Base-by-base conservation (phyloP, 2,797 vertebrate species). In the Natrix natrix region DNA sequence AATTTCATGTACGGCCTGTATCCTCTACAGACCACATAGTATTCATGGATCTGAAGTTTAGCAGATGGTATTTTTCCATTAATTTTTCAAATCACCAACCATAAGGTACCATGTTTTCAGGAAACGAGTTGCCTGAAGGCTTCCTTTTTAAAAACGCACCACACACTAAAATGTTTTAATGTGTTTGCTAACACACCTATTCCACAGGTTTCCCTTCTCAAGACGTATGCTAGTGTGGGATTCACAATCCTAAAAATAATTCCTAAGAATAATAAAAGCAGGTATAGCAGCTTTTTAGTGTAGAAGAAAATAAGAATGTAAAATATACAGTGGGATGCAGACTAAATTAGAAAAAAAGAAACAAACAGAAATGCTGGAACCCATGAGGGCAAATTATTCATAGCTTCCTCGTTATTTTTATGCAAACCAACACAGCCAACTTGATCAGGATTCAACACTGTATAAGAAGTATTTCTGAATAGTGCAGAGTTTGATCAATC, bases 31-130 rank as follows among this genome's bases (percentile, higher is more conserved):
- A 97, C 96, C 94, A 95, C 95, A 95, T 95, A 93, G 28, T 95
- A 95, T 97, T 97, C 91, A 56, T 94, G 96, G 96, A 97, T 95
- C 95, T 95, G 96, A 97, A 97, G 96, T 96, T 97, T 97, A 98
- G 96, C 97, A 98, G 97, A 97, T 97, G 97, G 97, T 97, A 96
- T 97, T 98, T 98, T 95, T 97, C 95, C 96, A 97, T 97, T 97
- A 96, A 97, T 97, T 97, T 97, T 97, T 96, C 95, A 97, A 97
- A 97, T 97, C 97, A 97, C 96, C 96, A 96, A 97, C 95, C 95
- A 96, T 95, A 97, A 97, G 97, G 97, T 96, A 94, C 95, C 97
- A 94, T 97, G 96, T 98, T 98, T 98, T 97, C 96, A 97, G 97
- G 97, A 97, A 97, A 96, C 95, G 88, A 95, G 95, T 95, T 98